Evolutionary conservation across 2,113 vertebrate genomes (phyloP).

Genomic region (Pygoscelis adeliae): DNA sequence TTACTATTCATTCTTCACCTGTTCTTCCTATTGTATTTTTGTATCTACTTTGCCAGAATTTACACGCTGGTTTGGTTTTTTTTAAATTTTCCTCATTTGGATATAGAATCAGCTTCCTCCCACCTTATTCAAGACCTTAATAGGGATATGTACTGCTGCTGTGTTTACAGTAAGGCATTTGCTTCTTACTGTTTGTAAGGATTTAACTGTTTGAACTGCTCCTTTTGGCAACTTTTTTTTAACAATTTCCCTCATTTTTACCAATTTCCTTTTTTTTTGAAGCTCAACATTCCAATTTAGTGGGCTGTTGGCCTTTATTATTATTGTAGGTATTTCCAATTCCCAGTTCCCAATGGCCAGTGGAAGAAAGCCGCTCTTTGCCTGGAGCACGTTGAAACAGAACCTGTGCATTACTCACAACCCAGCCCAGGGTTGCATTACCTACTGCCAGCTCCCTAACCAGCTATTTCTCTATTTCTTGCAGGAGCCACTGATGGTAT

Average conservation of each 20-base stretch:
- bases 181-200: not conserved
- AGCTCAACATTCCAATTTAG: not conserved
- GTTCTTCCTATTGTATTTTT: not conserved
- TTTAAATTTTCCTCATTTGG: not conserved
- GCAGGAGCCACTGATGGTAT: not conserved
- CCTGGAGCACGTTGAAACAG: not conserved
- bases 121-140: not conserved
- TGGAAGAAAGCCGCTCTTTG: not conserved
- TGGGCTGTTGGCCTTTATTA: not conserved
- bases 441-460: not conserved
- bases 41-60: not conserved
- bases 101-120: not conserved
- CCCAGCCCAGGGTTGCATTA: not conserved
- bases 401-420: not conserved
- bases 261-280: not conserved
- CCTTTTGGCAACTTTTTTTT: not conserved
- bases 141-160: not conserved
- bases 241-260: not conserved
- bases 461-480: not conserved
- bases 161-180: not conserved
- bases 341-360: not conserved
- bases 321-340: not conserved
- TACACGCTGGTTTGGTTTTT: not conserved
- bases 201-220: not conserved
- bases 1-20: not conserved